phyloP scores from a whole-genome alignment of 2,888 invertebrate genomes.

The Alsophila aescularia region DNA sequence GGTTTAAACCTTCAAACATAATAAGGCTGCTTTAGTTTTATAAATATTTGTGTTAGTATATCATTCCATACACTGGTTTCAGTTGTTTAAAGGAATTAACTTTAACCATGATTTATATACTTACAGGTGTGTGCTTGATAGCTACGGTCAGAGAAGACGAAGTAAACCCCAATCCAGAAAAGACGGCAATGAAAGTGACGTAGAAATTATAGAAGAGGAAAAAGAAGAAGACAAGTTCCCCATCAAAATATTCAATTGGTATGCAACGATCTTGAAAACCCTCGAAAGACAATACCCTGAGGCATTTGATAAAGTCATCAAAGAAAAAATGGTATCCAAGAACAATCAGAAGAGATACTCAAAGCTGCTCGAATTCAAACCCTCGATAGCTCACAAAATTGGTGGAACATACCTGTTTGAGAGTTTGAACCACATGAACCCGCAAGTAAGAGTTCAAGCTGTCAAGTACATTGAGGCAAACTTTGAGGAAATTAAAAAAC shows the following conservation, averaged over 20 bases:
- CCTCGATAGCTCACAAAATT: slow-evolving; percentile 80
- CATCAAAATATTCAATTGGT: slow-evolving; percentile 78
- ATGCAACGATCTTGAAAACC: slow-evolving; percentile 80
- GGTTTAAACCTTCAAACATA: too few relatives aligned
- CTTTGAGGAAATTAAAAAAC: slow-evolving; percentile 72
- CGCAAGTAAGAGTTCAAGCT: slow-evolving; percentile 87
- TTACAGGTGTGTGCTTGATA: slow-evolving; percentile 79
- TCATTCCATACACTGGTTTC: too few relatives aligned
- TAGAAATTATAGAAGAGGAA: slow-evolving; percentile 75
- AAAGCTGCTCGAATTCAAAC: slow-evolving; percentile 79
- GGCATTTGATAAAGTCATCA: slow-evolving; percentile 88
- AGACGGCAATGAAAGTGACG: slow-evolving; percentile 69
- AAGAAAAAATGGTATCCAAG: slow-evolving; percentile 77
- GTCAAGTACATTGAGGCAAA: slow-evolving; percentile 86
- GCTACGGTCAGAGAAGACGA: slow-evolving; percentile 43
- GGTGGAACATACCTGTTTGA: slow-evolving; percentile 85
- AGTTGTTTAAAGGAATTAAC: too few relatives aligned
- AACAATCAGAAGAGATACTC: slow-evolving; percentile 66
- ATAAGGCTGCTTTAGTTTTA: too few relatives aligned
- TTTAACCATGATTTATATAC: slow-evolving; percentile 31
- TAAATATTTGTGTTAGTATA: too few relatives aligned
- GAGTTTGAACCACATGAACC: slow-evolving; percentile 89
- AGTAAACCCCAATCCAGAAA: slow-evolving; percentile 26
- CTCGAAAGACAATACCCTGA: slow-evolving; percentile 89
- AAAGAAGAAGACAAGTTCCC: slow-evolving; percentile 45